phyloP scores from a whole-genome alignment of 1,140 invertebrate genomes.

The Pseudomyrmex sp. region DNA sequence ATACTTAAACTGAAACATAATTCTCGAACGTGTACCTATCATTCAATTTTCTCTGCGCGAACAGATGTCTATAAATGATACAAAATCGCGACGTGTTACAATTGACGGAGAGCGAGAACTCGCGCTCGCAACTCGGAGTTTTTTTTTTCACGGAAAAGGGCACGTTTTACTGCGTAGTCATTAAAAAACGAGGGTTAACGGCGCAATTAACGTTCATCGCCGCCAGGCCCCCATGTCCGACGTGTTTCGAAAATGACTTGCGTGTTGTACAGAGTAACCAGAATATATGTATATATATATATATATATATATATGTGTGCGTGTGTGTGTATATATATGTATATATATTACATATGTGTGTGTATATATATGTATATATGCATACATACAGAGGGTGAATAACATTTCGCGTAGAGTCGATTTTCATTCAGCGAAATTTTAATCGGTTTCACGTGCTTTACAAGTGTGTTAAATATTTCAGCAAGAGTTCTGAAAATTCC shows the following conservation, averaged over 20 bases:
- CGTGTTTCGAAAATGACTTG: constrained; percentile 51
- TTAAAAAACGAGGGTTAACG: constrained; percentile 55
- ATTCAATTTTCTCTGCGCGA: constrained; percentile 25
- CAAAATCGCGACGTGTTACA: constrained; percentile 43
- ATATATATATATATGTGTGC: too few species aligned
- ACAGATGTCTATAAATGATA: constrained; percentile 49
- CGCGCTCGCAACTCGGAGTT: constrained; percentile 5
- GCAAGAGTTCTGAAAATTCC: not conserved
- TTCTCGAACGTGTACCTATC: constrained; percentile 6
- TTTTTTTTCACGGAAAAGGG: constrained; percentile 56
- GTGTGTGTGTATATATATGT: too few species aligned
- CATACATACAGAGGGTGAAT: too few species aligned
- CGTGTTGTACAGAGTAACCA: constrained; percentile 20
- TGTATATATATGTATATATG: too few species aligned
- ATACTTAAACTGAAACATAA: not conserved
- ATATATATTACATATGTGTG: too few species aligned
- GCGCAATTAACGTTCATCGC: constrained; percentile 52
- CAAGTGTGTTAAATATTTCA: constrained; percentile 5
- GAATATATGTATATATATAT: too few species aligned
- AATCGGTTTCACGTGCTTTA: not conserved
- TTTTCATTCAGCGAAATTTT: constrained; percentile 9
- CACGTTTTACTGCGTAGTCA: constrained; percentile 47
- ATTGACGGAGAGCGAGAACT: constrained; percentile 41
- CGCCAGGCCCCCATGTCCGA: constrained; percentile 15
- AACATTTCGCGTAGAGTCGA: constrained; percentile 1